Conservation (phyloP, 2,888 invertebrate genomes). For the Rhorus exstirpatorius region DNA sequence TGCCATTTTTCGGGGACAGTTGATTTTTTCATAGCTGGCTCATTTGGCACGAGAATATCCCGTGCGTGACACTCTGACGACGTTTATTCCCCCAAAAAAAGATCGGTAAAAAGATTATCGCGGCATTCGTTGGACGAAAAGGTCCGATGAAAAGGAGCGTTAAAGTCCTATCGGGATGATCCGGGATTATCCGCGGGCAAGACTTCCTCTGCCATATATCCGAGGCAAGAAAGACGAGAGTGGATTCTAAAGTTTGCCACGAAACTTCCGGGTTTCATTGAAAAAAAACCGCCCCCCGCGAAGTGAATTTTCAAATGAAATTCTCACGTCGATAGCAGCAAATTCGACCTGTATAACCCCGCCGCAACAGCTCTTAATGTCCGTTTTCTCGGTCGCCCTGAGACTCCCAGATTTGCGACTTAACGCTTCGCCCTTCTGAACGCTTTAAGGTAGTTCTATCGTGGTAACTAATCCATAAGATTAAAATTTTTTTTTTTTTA, state of each 20-base stretch:
- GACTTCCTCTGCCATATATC: too few species aligned
- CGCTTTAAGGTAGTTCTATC: too few species aligned
- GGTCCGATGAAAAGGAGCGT: slow-evolving; percentile 50
- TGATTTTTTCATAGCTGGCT: too few species aligned
- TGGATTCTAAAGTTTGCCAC: slow-evolving; percentile 75
- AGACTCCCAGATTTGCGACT: slow-evolving; percentile 41
- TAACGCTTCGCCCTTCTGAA: background rate
- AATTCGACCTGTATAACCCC: slow-evolving; percentile 35
- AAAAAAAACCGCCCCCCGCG: slow-evolving; percentile 31
- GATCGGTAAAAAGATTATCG: slow-evolving; percentile 4
- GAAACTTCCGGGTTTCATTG: slow-evolving; percentile 14
- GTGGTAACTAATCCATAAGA: too few species aligned
- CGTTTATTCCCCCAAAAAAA: background rate
- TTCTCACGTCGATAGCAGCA: slow-evolving; percentile 20
- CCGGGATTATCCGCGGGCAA: slow-evolving; percentile 76
- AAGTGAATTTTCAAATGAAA: slow-evolving; percentile 55
- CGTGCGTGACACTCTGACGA: background rate
- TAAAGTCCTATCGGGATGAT: slow-evolving; percentile 72
- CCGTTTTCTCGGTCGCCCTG: slow-evolving; percentile 8
- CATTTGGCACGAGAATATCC: background rate
- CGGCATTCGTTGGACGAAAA: background rate
- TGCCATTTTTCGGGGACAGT: too few species aligned
- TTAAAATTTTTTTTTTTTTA: too few species aligned
- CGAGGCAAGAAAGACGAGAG: slow-evolving; percentile 58
- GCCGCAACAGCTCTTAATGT: slow-evolving; percentile 27